Base-by-base conservation (phyloP, 2,797 vertebrate species). In the Triplophysa bombifrons region DNA sequence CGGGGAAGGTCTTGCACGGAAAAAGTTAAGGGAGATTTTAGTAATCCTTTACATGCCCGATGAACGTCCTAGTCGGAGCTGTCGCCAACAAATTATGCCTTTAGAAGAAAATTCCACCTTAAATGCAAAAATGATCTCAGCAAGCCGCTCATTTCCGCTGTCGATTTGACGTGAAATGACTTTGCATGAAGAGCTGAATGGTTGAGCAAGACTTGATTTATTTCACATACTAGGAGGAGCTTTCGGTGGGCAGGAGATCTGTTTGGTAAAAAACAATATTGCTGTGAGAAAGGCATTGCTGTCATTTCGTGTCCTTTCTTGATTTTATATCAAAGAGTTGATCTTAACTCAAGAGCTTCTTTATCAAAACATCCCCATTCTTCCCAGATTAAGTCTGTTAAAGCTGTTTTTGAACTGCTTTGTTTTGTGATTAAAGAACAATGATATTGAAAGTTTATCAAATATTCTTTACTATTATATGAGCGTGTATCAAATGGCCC, bases 161-260 rank as follows among this genome's bases (percentile, higher is more conserved):
- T n/a, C 1, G 27, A 30, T 16, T 30, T 61, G 17, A 68, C 6
- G 25, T 56, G 64, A 58, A 63, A 44, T 38, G 8, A 20, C n/a
- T 68, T 20, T 60, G 25, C 41, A 34, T 60, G 19, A 44, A 60
- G 46, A 69, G 25, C 30, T n/a, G 0, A 55, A 48, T 56, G 55
- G 19, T 64, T 22, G 65, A 13, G 38, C 41, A 50, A 60, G 41
- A 69, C 19, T 46, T 72, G 25, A 58, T 46, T 69, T 77, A 41
- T 69, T 60, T 38, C 55, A 11, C 12, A 51, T 22, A 8, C n/a
- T 16, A 22, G 74, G 65, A 76, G 75, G 75, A 69, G 75, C 74
- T 60, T 60, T 58, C 0, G 3, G 1, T 76, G 73, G 48, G 61
- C 51, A 13, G 11, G 34, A 67, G 16, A 46, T n/a, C 34, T 30